A percentile compares a stretch with the other conserved stretches of the same genome.
Conservation (phyloP, 1,140 invertebrate species). For the Lasaia peninsularis region DNA sequence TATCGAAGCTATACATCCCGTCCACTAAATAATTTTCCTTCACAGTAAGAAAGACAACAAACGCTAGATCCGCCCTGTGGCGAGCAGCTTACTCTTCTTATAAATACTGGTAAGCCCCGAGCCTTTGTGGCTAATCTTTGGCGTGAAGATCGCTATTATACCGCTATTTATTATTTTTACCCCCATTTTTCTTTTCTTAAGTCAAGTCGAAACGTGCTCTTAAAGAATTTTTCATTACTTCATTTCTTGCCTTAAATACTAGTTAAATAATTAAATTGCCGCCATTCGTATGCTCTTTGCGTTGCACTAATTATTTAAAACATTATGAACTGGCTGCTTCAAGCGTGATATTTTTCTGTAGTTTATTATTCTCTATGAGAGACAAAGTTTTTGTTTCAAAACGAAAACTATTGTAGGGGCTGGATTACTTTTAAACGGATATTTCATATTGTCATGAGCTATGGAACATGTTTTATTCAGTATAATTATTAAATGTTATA, state of each 20-base stretch:
- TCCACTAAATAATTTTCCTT: background rate
- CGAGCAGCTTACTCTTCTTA: constrained; percentile 67
- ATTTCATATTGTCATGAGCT: background rate
- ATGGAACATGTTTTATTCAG: too few species aligned
- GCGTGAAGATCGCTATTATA: constrained; percentile 74
- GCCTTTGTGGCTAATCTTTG: constrained; percentile 74
- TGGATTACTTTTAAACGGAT: background rate
- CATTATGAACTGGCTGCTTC: constrained; percentile 8
- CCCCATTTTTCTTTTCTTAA: constrained; percentile 62
- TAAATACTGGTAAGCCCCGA: constrained; percentile 72
- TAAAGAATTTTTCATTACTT: constrained; percentile 24
- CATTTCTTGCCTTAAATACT: constrained; percentile 15
- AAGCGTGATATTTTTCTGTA: constrained; percentile 9
- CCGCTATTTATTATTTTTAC: constrained; percentile 73
- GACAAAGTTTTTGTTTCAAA: constrained; percentile 5
- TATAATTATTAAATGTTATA: too few species aligned
- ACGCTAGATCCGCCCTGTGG: constrained; percentile 49
- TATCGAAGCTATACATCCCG: too few species aligned
- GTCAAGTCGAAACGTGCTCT: constrained; percentile 62
- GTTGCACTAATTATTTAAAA: constrained; percentile 9
- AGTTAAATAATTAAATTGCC: constrained; percentile 17
- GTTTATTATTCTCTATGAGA: constrained; percentile 3
- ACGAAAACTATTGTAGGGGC: background rate
- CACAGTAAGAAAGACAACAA: constrained; percentile 24
- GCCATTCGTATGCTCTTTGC: constrained; percentile 4